These are phyloP conservation scores for Melieria picta DNA, from an alignment of 2,888 invertebrate species.

Conservation along the genomic window DNA sequence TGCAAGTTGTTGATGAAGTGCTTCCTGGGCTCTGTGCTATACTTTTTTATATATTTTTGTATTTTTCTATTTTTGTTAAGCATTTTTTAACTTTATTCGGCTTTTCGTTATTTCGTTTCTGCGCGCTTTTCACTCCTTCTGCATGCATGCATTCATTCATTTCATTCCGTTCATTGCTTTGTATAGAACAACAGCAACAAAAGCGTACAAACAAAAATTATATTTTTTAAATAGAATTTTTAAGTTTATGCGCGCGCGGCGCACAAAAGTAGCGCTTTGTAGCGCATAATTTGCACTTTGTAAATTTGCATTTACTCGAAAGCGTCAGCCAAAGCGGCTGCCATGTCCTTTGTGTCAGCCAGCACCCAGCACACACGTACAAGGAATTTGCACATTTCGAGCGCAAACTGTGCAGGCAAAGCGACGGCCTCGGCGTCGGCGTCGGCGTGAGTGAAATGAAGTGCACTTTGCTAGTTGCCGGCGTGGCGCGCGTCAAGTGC, in stretches of 20 bases:
- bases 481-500: no score
- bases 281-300: constrained; percentile 62
- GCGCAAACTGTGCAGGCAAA: not conserved
- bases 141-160: constrained; percentile 2
- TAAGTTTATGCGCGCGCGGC: constrained; percentile 46
- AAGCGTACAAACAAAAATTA: constrained; percentile 28
- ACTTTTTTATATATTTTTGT: not conserved
- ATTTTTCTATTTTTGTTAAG: not conserved
- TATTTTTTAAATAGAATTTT: constrained; percentile 56
- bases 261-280: constrained; percentile 45
- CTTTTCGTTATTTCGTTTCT: constrained; percentile 7
- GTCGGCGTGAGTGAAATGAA: constrained; percentile 2
- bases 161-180: no score
- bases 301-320: constrained; percentile 52
- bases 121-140: not conserved
- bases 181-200: constrained; percentile 20
- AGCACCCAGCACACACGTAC: no score
- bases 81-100: not conserved
- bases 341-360: constrained; percentile 24
- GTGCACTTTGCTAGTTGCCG: not conserved
- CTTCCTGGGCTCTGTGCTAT: constrained; percentile 46
- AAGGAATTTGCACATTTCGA: no score
- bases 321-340: constrained; percentile 46
- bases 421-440: not conserved
- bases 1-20: constrained; percentile 52